Conservation (phyloP, 2,797 vertebrate genomes). For the Pempheris klunzingeri region DNA sequence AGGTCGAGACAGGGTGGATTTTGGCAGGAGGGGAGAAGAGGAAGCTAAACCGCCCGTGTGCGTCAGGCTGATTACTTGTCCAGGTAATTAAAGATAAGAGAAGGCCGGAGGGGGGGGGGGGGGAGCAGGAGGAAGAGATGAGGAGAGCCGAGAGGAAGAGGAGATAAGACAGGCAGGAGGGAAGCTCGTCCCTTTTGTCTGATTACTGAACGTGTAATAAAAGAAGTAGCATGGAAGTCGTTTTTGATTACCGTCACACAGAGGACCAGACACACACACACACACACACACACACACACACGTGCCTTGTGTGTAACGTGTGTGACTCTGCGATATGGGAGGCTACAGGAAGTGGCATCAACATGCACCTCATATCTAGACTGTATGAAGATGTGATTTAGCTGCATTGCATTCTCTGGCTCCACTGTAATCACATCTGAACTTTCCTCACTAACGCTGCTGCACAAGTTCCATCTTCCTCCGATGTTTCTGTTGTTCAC, state of each 20-base stretch:
- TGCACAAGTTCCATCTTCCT: background rate
- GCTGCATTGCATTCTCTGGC: background rate
- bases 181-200: conserved; percentile 45
- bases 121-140: background rate
- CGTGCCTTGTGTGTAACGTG: conserved; percentile 23
- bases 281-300: conserved; percentile 46
- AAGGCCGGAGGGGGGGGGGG: background rate
- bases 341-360: background rate
- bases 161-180: conserved; percentile 30
- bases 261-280: conserved; percentile 41
- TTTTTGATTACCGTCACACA: conserved; percentile 61
- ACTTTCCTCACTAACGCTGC: background rate
- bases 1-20: conserved; percentile 7
- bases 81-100: conserved; percentile 51
- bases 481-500: background rate
- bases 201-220: conserved; percentile 60
- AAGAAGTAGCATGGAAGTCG: conserved; percentile 56
- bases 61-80: conserved; percentile 44
- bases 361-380: background rate
- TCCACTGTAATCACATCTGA: conserved; percentile 7
- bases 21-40: conserved; percentile 8
- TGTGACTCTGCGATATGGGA: background rate
- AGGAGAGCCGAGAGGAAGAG: conserved; percentile 1
- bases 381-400: conserved; percentile 3
- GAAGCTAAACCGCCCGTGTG: conserved; percentile 5